Base-by-base conservation (phyloP, 2,113 vertebrate genomes). In the Hippocampus barbouri region DNA sequence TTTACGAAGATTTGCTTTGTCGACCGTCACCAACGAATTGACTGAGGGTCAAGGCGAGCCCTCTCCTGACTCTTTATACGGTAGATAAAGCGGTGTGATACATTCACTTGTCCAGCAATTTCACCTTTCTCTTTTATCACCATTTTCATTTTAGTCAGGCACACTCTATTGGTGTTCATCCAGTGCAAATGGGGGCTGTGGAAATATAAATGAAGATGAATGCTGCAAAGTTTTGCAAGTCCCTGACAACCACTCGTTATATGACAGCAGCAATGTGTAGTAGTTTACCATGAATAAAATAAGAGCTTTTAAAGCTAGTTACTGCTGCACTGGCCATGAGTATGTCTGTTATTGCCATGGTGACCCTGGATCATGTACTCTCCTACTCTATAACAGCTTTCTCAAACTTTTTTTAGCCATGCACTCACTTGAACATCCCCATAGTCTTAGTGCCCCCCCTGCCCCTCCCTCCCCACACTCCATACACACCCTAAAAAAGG, bases 31-130 rank as follows among this genome's bases (percentile, higher is more conserved):
- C 83, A 86, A 61, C 79, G 80, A 76, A 62, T 73, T 80, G 77
- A 79, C 64, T 79, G 66, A 84, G 78, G 85, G 84, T 90, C 87
- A 90, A 89, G 81, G 88, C 72, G 61, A 83, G 73, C 72, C 61
- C 49, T 80, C 71, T 27, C 8, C 65, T 38, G 40, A 64, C 64
- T 78, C 77, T 80, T 79, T 84, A 73, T 80, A 72, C 73, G 72
- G 53, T 23, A 75, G 71, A 69, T 79, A 85, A 80, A 77, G 70
- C 68, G 68, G 30, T 65, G 76, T 75, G 66, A 79, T 75, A 38
- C 68, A 81, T 73, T 81, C 75, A 77, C 64, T 81, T 65, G 2
- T 83, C 63, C 59, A 60, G 38, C 65, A 25, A 7, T 72, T 75
- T 84, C 73, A 73, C 73, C 81, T 74, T 54, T 5, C 56, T 67